Conservation (phyloP, 2,113 vertebrate genomes). For the Pituophis catenifer region DNA sequence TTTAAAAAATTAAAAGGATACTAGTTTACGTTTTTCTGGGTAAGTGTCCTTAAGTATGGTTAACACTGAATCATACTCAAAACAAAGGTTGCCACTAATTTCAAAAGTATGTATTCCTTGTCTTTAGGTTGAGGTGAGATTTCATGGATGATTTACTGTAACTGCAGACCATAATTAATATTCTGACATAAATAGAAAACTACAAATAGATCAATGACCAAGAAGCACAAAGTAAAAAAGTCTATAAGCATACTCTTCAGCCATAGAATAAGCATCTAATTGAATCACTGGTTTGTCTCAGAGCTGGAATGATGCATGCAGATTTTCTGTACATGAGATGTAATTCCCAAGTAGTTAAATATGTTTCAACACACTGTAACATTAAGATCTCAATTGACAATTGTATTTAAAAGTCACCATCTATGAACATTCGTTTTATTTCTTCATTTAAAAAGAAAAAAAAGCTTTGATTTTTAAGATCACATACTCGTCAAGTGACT, state of each 20-base stretch:
- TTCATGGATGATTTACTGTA: neutral
- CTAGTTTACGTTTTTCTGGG: neutral
- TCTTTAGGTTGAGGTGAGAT: neutral
- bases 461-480: neutral
- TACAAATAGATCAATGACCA: neutral
- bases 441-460: neutral
- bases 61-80: neutral
- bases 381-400: neutral
- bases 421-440: neutral
- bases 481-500: neutral
- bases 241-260: neutral
- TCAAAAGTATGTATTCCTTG: neutral
- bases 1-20: neutral
- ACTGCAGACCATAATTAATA: neutral
- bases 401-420: neutral
- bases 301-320: neutral
- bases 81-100: neutral
- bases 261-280: neutral
- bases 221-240: neutral
- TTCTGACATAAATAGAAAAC: neutral
- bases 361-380: neutral
- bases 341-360: neutral
- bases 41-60: neutral
- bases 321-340: neutral
- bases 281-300: neutral